Evolutionary conservation across 2,888 invertebrate species (phyloP), one percentile per base, ranked within the genome.

Genomic region (Zaprionus lineosus): DNA sequence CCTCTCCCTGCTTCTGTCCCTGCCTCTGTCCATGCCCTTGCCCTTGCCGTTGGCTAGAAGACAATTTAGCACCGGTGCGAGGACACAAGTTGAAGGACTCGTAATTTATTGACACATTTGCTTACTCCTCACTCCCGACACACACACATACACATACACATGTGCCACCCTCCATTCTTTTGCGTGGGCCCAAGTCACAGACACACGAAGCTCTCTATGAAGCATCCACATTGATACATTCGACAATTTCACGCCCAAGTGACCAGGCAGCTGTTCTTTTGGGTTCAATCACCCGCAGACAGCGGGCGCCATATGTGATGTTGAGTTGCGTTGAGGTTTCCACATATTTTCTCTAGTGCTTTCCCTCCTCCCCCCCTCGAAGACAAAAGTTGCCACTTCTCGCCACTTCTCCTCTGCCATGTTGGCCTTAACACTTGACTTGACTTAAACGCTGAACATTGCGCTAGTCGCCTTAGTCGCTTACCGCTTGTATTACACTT

Each of bases 81-180:
- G 11, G 34, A 39, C 46, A 24, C 8, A 29, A 16, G 33, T 52
- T 29, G 46, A 59, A 60, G 44, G 44, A 36, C 31, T 16, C 19
- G 53, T 74, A 81, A 78, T 81, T 81, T 81, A 78, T 81, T 81
- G 81, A 71, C 71, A 81, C 48, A 74, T 77, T 76, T 62, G 51
- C 64, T 70, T 52, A 67, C 61, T 76, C 59, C 62, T 58, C 69
- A 73, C 66, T 62, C 58, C 47, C 59, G 66, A 18, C 50, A 14
- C n/a, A 8, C n/a, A 37, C 24, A 8, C 11, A 21, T 69, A 18
- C 50, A 14, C n/a, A 8, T n/a, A 37, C 24, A 8, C 11, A 21
- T 14, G 7, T n/a, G n/a, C 24, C 1, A 7, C 15, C 15, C 16
- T 11, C 36, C 28, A 3, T 19, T 33, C 48, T 52, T 55, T 61